These are phyloP conservation scores for Nymphalis io DNA, from an alignment of 1,140 invertebrate species.

Conservation along the genomic window DNA sequence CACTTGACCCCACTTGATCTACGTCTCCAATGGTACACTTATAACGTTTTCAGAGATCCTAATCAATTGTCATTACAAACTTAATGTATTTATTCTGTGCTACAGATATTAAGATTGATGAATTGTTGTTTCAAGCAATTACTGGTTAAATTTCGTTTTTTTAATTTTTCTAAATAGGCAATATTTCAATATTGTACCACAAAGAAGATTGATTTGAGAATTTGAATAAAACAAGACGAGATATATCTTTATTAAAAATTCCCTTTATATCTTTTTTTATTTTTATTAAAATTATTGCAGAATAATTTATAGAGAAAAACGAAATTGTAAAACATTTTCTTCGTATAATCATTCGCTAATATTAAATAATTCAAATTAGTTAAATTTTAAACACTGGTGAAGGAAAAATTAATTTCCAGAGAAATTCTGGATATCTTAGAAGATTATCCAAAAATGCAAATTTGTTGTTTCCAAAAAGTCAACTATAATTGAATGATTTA, in stretches of 20 bases:
- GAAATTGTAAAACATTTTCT: not conserved
- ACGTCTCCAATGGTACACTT: constrained; percentile 42
- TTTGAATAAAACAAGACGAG: too few relatives aligned
- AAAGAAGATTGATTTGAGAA: too few relatives aligned
- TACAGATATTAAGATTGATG: not conserved
- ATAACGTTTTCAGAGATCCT: constrained; percentile 48
- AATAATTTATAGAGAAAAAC: not conserved
- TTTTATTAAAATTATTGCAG: not conserved
- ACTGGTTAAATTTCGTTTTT: not conserved
- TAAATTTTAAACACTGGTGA: constrained; percentile 36
- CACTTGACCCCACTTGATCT: constrained; percentile 68
- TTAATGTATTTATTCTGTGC: constrained; percentile 4
- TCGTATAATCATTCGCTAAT: constrained; percentile 5
- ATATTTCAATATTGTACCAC: too few relatives aligned
- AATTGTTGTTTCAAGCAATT: too few relatives aligned
- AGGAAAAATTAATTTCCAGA: constrained; percentile 32
- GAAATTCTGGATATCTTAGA: constrained; percentile 1
- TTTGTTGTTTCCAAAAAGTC: not conserved
- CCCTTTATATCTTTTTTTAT: too few relatives aligned
- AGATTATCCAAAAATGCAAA: not conserved
- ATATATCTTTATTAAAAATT: too few relatives aligned
- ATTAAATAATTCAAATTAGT: constrained; percentile 36
- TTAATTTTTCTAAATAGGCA: not conserved
- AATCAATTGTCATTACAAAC: constrained; percentile 37
- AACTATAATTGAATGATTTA: constrained; percentile 9